Conservation (phyloP, 2,113 vertebrate genomes). For the Chroicocephalus ridibundus region DNA sequence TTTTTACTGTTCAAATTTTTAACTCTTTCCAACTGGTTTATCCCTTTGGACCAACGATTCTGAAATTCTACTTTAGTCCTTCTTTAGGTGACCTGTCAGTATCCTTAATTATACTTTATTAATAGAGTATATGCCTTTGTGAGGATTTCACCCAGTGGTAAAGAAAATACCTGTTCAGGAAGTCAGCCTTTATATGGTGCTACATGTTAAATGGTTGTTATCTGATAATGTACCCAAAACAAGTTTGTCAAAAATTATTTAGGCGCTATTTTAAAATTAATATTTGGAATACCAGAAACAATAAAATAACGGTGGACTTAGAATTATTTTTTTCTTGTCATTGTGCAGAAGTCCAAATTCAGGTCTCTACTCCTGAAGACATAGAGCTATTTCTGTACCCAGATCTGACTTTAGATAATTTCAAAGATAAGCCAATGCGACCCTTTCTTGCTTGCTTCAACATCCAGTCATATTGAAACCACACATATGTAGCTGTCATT, state of each 20-base stretch:
- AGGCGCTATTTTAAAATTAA: not conserved
- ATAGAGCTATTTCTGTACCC: not conserved
- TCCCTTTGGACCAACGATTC: not conserved
- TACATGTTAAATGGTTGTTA: not conserved
- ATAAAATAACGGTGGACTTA: not conserved
- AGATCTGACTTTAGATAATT: not conserved
- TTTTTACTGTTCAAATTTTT: not conserved
- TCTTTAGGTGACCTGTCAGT: not conserved
- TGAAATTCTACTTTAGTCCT: not conserved
- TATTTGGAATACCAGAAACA: not conserved
- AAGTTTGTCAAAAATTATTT: not conserved
- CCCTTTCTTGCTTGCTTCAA: not conserved
- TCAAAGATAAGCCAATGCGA: not conserved
- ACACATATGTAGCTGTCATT: not conserved
- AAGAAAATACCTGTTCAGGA: not conserved
- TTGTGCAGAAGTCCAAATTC: not conserved
- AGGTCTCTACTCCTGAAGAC: not conserved
- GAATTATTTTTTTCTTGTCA: not conserved
- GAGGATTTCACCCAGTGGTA: not conserved
- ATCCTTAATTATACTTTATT: not conserved
- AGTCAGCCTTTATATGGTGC: not conserved
- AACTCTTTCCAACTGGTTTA: not conserved
- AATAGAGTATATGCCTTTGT: not conserved
- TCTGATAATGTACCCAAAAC: not conserved
- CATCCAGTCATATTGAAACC: not conserved